A percentile compares a stretch with the other conserved stretches of the same genome.
Evolutionary conservation across 2,113 vertebrate species (phyloP).

Genomic region (Catharus minimus): DNA sequence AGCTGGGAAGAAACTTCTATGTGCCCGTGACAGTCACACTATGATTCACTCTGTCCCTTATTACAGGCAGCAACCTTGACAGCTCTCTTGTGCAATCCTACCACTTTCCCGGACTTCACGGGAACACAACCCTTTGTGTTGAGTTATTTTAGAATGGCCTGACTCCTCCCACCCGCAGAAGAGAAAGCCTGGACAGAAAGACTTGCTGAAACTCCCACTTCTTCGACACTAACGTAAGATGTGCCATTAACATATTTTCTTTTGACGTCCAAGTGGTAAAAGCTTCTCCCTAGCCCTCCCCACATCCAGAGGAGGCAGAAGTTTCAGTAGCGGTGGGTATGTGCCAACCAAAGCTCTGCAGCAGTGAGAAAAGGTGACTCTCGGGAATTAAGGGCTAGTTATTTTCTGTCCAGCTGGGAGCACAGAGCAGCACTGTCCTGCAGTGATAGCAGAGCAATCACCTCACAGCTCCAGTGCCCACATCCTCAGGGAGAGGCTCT

Average conservation of each 20-base stretch:
- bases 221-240: not conserved
- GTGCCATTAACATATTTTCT: not conserved
- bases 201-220: not conserved
- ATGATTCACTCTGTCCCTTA: conserved; percentile 31
- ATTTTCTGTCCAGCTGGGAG: not conserved
- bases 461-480: not conserved
- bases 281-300: not conserved
- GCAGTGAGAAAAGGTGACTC: not conserved
- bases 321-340: not conserved
- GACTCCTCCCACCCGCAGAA: not conserved
- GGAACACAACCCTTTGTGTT: not conserved
- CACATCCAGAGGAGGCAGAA: not conserved
- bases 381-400: not conserved
- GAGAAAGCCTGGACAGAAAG: not conserved
- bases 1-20: not conserved
- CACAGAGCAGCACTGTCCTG: not conserved
- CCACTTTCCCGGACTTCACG: conserved; percentile 2
- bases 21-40: not conserved
- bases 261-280: not conserved
- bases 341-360: not conserved
- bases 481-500: not conserved
- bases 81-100: conserved; percentile 14
- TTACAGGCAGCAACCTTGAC: conserved; percentile 35
- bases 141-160: not conserved
- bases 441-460: not conserved